Base-by-base conservation (phyloP, 1,140 invertebrate genomes). In the Zaprionus ghesquierei region DNA sequence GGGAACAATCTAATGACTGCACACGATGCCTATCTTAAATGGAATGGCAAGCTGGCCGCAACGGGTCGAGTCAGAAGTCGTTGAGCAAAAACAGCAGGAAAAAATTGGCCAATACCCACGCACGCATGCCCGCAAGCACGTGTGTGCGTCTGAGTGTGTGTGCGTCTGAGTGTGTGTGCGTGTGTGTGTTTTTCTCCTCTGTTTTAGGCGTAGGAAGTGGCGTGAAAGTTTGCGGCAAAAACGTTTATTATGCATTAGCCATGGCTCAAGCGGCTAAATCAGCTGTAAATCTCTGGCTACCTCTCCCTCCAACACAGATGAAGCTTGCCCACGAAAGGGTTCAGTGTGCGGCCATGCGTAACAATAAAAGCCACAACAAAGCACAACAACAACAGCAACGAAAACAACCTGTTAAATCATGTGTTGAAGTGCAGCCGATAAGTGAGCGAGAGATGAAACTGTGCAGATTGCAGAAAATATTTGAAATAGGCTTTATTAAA, bases 1-100 rank as follows among this genome's bases (percentile, higher is more conserved):
- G 82, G 80, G 90, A 90, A 79, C 87, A 90, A 90, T 90, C 87
- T 90, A 90, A 90, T 90, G 87, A 84, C 87, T 90, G 87, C 87
- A 90, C 87, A 90, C 90, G 87, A 90, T 90, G 90, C 82, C 80
- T 90, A 90, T 90, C 87, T 90, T 73, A 80, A 89, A 85, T 84
- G 72, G 79, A 73, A 77, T 69, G 64, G 38, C 66, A 71, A 68
- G 22, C 22, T 41, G 38, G 49, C 22, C 62, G 25, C 44, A 51
- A 66, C 58, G 66, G 60, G 58, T 31, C 29, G 41, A 31, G 25
- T 38, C 35, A 29, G 53, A 31, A 9, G 15, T n/a, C n/a, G 35
- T 18, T 15, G 33, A 60, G 59, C 2, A 65, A 76, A 56, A 33
- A 22, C 23, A 4, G 46, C 49, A 15, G 12, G 59, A 59, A 50